These are phyloP conservation scores for Drosophila atripex DNA, from an alignment of 2,888 invertebrate species.

Conservation along the genomic window DNA sequence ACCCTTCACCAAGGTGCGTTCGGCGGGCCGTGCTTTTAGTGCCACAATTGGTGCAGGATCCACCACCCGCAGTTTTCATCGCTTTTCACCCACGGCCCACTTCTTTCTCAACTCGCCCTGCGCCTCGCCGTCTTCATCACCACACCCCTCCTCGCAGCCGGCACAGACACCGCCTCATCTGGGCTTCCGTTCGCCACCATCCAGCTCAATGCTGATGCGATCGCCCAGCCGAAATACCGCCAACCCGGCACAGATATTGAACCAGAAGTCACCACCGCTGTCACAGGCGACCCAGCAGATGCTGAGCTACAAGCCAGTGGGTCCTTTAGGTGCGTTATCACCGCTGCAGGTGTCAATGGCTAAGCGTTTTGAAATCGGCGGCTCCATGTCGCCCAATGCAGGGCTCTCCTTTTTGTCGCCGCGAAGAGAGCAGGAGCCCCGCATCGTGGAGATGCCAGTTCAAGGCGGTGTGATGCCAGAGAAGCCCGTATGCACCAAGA, in stretches of 20 bases:
- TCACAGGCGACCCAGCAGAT: constrained; percentile 81
- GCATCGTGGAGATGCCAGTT: constrained; percentile 81
- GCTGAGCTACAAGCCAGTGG: constrained; percentile 81
- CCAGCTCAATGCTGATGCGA: constrained; percentile 76
- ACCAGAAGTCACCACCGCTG: constrained; percentile 80
- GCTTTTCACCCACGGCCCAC: constrained; percentile 68
- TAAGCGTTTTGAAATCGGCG: constrained; percentile 81
- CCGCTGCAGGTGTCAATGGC: constrained; percentile 82
- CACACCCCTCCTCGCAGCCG: constrained; percentile 74
- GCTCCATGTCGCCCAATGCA: constrained; percentile 82
- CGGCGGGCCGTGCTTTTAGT: constrained; percentile 63
- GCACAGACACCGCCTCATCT: constrained; percentile 64
- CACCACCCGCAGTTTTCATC: constrained; percentile 64
- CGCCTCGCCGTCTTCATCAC: constrained; percentile 83
- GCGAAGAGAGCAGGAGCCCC: constrained; percentile 81
- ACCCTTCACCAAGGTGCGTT: constrained; percentile 83
- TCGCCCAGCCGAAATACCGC: constrained; percentile 78
- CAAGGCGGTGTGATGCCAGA: constrained; percentile 80
- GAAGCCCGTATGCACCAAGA: constrained; percentile 83
- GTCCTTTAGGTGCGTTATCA: constrained; percentile 81
- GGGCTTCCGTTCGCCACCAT: constrained; percentile 82
- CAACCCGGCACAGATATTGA: constrained; percentile 61
- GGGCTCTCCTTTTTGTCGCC: constrained; percentile 82
- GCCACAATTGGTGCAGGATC: constrained; percentile 46
- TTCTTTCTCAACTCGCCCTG: constrained; percentile 83